Evolutionary conservation across 2,113 vertebrate species (phyloP).

Genomic region (Cynoglossus semilaevis): DNA sequence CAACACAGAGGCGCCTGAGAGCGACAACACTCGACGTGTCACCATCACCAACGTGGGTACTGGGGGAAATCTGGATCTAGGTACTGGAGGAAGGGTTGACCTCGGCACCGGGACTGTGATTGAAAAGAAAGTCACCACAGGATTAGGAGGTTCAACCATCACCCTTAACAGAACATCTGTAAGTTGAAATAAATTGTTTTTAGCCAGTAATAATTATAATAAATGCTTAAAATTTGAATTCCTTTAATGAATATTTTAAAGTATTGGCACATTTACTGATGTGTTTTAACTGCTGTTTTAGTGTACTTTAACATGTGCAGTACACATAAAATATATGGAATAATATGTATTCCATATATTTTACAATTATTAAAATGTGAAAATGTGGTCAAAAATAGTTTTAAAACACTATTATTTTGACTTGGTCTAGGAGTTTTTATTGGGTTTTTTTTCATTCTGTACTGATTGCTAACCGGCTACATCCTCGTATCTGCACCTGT

Average conservation of each 20-base stretch:
- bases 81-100: conserved; percentile 37
- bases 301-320: no score
- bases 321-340: no score
- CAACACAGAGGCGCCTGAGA: conserved; percentile 46
- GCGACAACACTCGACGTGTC: conserved; percentile 37
- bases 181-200: conserved; percentile 14
- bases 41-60: conserved; percentile 47
- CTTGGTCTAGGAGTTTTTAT: background rate
- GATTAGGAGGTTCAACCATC: conserved; percentile 39
- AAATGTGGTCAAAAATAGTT: no score
- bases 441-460: background rate
- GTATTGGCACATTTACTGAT: no score
- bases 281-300: no score
- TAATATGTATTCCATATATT: no score
- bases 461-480: background rate
- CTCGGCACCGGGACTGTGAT: conserved; percentile 36
- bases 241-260: no score
- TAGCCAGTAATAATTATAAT: no score
- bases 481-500: background rate
- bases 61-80: conserved; percentile 51
- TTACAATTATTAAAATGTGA: no score
- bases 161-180: conserved; percentile 62
- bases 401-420: no score
- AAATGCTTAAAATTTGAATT: no score
- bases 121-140: conserved; percentile 43